Evolutionary conservation across 2,888 invertebrate genomes (phyloP).

Genomic region (Dryobotodes eremita): DNA sequence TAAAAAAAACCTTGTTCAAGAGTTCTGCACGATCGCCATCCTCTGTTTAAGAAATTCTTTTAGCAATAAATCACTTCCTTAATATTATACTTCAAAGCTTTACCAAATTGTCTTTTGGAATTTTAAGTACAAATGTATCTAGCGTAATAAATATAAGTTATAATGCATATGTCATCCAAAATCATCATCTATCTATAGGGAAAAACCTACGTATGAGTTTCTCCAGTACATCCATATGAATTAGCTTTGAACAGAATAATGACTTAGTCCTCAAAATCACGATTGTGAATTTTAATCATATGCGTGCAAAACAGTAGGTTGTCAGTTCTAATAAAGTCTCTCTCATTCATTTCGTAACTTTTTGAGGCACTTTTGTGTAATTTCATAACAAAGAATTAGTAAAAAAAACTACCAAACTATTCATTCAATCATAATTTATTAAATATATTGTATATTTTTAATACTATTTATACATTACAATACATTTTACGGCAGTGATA

Average conservation of each 20-base stretch:
- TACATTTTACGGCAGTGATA: slow-evolving; percentile 64
- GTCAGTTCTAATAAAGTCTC: not conserved
- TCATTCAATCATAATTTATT: slow-evolving; percentile 65
- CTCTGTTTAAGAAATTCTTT: not conserved
- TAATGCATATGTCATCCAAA: not conserved
- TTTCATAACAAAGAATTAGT: not conserved
- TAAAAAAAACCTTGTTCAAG: not conserved
- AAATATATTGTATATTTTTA: slow-evolving; percentile 60
- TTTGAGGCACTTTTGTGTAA: not conserved
- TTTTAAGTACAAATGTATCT: not conserved
- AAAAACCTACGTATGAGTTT: slow-evolving; percentile 5
- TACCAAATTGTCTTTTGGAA: not conserved
- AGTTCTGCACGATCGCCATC: too few relatives aligned
- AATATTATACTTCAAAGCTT: not conserved
- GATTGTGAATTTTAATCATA: not conserved
- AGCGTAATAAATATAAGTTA: too few relatives aligned
- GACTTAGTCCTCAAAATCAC: not conserved
- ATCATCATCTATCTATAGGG: not conserved
- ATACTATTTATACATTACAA: slow-evolving; percentile 63
- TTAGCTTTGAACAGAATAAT: not conserved
- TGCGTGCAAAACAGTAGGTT: not conserved
- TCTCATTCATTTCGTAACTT: not conserved
- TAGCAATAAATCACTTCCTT: not conserved
- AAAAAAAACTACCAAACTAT: slow-evolving; percentile 18
- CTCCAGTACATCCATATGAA: not conserved